Conservation (phyloP, 2,797 vertebrate genomes). For the Ceryle rudis region DNA sequence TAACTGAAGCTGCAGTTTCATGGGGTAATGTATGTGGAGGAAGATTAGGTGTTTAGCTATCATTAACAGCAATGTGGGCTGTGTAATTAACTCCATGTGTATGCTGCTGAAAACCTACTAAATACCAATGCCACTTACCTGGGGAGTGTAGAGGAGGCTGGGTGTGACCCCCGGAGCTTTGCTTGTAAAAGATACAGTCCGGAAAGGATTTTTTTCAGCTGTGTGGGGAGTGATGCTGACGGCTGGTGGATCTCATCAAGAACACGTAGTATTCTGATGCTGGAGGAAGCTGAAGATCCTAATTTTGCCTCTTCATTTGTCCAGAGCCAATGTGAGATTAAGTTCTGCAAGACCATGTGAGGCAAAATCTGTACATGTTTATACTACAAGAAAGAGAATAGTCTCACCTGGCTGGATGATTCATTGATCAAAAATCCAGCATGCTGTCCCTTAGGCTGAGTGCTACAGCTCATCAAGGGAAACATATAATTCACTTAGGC, state of each 20-base stretch:
- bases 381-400: background rate
- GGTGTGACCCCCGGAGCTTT: background rate
- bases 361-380: background rate
- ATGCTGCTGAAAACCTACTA: background rate
- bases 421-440: background rate
- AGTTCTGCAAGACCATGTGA: background rate
- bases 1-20: slow-evolving; percentile 1
- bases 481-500: background rate
- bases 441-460: background rate
- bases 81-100: background rate
- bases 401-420: background rate
- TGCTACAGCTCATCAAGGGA: background rate
- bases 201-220: background rate
- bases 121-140: slow-evolving; percentile 7
- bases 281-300: background rate
- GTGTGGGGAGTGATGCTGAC: background rate
- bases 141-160: background rate
- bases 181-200: background rate
- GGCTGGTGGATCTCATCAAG: background rate
- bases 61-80: background rate
- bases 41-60: background rate
- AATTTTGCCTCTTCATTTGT: background rate
- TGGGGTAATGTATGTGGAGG: background rate
- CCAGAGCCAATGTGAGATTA: background rate
- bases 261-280: background rate